phyloP scores from a whole-genome alignment of 2,888 invertebrate genomes.

The Scaptomyza parva region DNA sequence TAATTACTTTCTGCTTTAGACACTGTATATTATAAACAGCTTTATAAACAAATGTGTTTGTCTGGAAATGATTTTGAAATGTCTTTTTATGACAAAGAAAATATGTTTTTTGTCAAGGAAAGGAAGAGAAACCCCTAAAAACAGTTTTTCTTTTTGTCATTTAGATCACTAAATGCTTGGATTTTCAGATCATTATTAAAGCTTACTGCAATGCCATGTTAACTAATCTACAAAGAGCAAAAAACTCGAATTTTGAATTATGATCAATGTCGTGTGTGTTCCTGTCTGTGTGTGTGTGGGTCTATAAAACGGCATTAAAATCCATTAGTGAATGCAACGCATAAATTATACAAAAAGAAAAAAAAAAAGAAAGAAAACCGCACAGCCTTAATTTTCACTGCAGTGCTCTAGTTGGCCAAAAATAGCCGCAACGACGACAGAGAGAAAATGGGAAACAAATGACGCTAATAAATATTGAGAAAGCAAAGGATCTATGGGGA shows the following conservation, averaged over 20 bases:
- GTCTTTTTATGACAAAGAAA: constrained; percentile 1
- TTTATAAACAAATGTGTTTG: constrained; percentile 32
- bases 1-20: constrained; percentile 11
- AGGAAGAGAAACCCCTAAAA: neutral
- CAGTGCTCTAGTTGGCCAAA: constrained; percentile 61
- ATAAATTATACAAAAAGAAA: constrained; percentile 46
- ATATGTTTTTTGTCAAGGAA: neutral
- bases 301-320: constrained; percentile 71
- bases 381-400: constrained; percentile 64
- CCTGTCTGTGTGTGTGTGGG: constrained; percentile 11
- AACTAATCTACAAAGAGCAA: constrained; percentile 11
- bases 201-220: neutral
- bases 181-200: neutral
- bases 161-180: constrained; percentile 12
- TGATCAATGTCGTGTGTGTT: constrained; percentile 56
- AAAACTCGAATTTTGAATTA: constrained; percentile 50
- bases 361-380: constrained; percentile 46
- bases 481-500: neutral
- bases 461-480: constrained; percentile 70
- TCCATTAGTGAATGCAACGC: constrained; percentile 70
- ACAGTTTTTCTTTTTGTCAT: constrained; percentile 12
- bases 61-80: neutral
- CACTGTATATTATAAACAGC: constrained; percentile 24
- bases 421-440: constrained; percentile 63
- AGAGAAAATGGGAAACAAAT: constrained; percentile 59